Conservation (phyloP, 1,140 invertebrate genomes). For the Grapholita molesta region DNA sequence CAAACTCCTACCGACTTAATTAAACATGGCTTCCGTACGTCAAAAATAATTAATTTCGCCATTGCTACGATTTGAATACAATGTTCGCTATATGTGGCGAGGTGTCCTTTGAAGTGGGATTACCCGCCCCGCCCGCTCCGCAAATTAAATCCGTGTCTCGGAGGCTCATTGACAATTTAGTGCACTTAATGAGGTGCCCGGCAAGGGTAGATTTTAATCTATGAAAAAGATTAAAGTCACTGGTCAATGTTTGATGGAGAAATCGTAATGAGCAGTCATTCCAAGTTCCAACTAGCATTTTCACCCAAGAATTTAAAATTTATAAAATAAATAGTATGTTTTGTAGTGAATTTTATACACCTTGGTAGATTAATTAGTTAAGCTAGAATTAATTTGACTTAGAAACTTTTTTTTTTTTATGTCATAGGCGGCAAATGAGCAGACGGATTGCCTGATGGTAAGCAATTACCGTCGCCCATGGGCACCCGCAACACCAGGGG, state of each 20-base stretch:
- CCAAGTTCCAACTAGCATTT: neutral
- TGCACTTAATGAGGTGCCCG: constrained; percentile 28
- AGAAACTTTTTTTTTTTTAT: too few species aligned
- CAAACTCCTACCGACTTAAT: neutral
- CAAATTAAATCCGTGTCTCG: constrained; percentile 64
- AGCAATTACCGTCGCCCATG: too few species aligned
- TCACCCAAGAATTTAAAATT: neutral
- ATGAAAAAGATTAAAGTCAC: constrained; percentile 23
- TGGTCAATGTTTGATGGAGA: neutral
- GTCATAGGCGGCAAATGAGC: too few species aligned
- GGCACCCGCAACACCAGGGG: too few species aligned
- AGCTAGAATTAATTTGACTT: too few species aligned
- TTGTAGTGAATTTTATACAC: too few species aligned
- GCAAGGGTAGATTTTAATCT: constrained; percentile 18
- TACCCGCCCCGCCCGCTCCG: constrained; percentile 44
- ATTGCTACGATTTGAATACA: constrained; percentile 9
- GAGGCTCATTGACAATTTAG: constrained; percentile 61
- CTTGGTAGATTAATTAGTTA: too few species aligned
- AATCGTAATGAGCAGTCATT: neutral
- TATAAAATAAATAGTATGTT: too few species aligned
- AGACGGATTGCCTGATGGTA: too few species aligned
- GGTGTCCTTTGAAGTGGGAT: constrained; percentile 69
- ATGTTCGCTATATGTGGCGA: constrained; percentile 18
- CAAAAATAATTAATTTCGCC: constrained; percentile 13
- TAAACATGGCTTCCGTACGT: constrained; percentile 6